Percentiles rank a stretch among this genome's conserved stretches.
Evolutionary conservation across 2,888 invertebrate species (phyloP).

Genomic region (Cyaniris semiargus): DNA sequence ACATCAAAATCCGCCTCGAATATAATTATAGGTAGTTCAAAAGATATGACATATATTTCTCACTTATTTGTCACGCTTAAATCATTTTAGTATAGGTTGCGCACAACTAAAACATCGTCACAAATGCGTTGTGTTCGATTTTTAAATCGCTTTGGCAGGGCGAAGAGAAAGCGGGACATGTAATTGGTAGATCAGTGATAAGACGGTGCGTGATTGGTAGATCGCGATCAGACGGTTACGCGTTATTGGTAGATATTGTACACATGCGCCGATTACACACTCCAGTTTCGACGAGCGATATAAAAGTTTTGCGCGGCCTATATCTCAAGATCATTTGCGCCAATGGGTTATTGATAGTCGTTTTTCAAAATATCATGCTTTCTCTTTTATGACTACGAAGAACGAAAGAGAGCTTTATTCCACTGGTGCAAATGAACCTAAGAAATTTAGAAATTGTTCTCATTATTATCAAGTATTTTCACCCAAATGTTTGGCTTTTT

Average conservation of each 20-base stretch:
- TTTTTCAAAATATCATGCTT: too few species aligned
- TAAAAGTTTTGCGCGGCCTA: too few species aligned
- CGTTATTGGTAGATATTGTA: too few species aligned
- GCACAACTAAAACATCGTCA: neutral
- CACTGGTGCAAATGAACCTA: neutral
- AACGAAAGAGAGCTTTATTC: too few species aligned
- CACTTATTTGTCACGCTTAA: neutral
- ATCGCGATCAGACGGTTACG: too few species aligned
- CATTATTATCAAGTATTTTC: neutral
- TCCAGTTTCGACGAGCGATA: too few species aligned
- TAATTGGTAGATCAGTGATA: too few species aligned
- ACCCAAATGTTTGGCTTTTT: neutral
- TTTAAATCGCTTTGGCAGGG: neutral
- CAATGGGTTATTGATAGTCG: too few species aligned
- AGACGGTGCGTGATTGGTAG: too few species aligned
- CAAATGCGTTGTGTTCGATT: neutral
- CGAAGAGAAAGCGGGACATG: neutral
- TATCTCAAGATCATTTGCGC: too few species aligned
- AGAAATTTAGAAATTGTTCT: neutral
- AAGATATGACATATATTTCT: neutral
- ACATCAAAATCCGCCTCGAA: constrained; percentile 12
- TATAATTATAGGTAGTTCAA: neutral
- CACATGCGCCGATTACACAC: too few species aligned
- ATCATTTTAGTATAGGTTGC: neutral
- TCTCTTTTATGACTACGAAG: too few species aligned